Conservation (phyloP, 2,113 vertebrate species). For the Rousettus leschenaultii region DNA sequence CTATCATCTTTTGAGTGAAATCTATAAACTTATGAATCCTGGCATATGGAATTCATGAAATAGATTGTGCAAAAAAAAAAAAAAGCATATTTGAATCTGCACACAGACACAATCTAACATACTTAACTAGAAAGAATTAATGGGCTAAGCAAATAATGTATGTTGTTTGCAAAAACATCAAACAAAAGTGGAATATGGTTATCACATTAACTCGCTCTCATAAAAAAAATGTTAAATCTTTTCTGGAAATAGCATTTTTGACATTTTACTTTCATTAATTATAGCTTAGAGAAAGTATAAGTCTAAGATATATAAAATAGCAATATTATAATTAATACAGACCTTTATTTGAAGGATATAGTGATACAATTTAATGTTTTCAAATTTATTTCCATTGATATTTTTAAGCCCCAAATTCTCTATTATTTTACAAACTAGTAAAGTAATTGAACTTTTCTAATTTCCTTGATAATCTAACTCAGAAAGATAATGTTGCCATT, state of each 20-base stretch:
- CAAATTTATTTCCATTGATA: neutral
- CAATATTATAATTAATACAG: slow-evolving; percentile 10
- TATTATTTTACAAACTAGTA: neutral
- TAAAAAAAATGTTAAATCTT: neutral
- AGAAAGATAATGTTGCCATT: neutral
- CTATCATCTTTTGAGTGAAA: neutral
- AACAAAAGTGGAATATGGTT: slow-evolving; percentile 3
- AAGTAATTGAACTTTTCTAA: neutral
- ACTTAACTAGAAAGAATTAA: slow-evolving; percentile 67
- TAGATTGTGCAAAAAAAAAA: slow-evolving; percentile 63
- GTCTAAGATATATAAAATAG: neutral
- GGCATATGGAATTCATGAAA: slow-evolving; percentile 65
- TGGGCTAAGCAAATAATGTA: slow-evolving; percentile 4
- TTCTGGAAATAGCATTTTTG: neutral
- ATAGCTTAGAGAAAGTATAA: slow-evolving; percentile 2
- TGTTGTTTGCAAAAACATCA: slow-evolving; percentile 13
- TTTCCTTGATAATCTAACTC: neutral
- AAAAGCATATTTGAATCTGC: slow-evolving; percentile 47
- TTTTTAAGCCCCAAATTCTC: slow-evolving; percentile 1
- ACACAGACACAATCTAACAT: slow-evolving; percentile 49
- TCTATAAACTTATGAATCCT: slow-evolving; percentile 12
- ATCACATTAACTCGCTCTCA: neutral
- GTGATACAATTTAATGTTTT: neutral
- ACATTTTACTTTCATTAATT: slow-evolving; percentile 1
- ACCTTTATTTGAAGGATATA: neutral